phyloP scores from a whole-genome alignment of 1,140 invertebrate species.

The Wiebesia pumilae region DNA sequence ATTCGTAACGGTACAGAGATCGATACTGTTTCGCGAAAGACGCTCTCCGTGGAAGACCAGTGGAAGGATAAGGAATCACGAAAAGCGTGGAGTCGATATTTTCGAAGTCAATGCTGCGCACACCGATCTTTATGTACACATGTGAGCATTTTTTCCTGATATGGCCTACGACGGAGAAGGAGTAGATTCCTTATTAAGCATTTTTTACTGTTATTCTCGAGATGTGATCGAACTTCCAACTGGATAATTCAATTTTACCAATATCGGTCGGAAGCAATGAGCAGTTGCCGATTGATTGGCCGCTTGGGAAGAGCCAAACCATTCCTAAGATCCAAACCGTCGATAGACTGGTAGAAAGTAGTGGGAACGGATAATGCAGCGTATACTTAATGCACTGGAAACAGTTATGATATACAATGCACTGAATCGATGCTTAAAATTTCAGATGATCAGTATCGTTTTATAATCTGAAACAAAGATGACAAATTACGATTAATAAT shows the following conservation, averaged over 20 bases:
- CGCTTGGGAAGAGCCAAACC: neutral
- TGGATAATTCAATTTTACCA: conserved; percentile 39
- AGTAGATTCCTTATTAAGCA: conserved; percentile 25
- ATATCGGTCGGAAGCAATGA: conserved; percentile 23
- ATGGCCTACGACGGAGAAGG: too few relatives aligned
- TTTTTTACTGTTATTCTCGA: conserved; percentile 36
- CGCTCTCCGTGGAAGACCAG: conserved; percentile 6
- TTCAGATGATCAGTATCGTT: neutral
- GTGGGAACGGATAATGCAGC: neutral
- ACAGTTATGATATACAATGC: conserved; percentile 18
- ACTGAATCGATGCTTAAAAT: neutral
- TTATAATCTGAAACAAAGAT: conserved; percentile 5
- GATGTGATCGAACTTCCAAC: conserved; percentile 19
- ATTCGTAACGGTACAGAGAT: conserved; percentile 51
- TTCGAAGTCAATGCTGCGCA: neutral
- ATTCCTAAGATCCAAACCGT: conserved; percentile 6
- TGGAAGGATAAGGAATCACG: conserved; percentile 23
- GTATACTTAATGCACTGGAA: conserved; percentile 12
- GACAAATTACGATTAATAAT: conserved; percentile 25
- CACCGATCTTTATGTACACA: neutral
- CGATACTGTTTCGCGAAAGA: conserved; percentile 44
- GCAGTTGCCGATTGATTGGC: neutral
- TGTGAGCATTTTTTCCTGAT: neutral
- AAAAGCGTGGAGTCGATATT: conserved; percentile 38
- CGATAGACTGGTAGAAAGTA: neutral